Evolutionary conservation across 2,888 invertebrate species (phyloP), one percentile per base, ranked within the genome.

Genomic region (Agrypnus murinus): DNA sequence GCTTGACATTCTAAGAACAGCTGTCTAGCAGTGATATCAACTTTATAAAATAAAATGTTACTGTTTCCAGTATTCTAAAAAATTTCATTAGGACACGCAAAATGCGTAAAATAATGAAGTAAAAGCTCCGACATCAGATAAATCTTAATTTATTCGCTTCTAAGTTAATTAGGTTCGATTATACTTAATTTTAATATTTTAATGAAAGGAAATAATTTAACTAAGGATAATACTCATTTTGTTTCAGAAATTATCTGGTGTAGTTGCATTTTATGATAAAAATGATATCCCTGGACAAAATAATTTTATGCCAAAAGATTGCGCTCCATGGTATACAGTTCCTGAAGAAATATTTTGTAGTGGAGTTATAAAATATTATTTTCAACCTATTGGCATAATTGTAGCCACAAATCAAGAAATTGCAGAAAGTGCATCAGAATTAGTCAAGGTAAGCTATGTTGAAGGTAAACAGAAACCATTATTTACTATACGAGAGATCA

Each of bases 301-400:
- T 82, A 82, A 84, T 15, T 91, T 89, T 75, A 87, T 87, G 7
- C 83, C 87, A 77, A 75, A 15, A 80, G 77, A 70, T n/a, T n/a
- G n/a, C n/a, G n/a, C n/a, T n/a, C n/a, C n/a, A n/a, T n/a, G 25
- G 8, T 63, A 46, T 32, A 19, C 9, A 40, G 14, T 36, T 2
- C 81, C 84, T 0, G 88, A 88, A 78, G 86, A 86, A 81, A 77
- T 88, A n/a, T 85, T 88, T 58, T 87, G 86, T 45, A 85, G 86
- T 71, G 88, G 87, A 31, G 79, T 84, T 17, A 86, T 92, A 0
- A 80, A 84, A 9, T 93, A 88, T 80, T 88, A 91, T 71, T 91
- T 92, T 0, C 95, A 95, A 77, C 90, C 94, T 0, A 78, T 94
- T 1, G 95, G 92, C 0, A 79, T 95, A 0, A 86, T 95, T 8